Evolutionary conservation across 2,113 vertebrate species (phyloP), one percentile per base, ranked within the genome.

Genomic region (Equus quagga): DNA sequence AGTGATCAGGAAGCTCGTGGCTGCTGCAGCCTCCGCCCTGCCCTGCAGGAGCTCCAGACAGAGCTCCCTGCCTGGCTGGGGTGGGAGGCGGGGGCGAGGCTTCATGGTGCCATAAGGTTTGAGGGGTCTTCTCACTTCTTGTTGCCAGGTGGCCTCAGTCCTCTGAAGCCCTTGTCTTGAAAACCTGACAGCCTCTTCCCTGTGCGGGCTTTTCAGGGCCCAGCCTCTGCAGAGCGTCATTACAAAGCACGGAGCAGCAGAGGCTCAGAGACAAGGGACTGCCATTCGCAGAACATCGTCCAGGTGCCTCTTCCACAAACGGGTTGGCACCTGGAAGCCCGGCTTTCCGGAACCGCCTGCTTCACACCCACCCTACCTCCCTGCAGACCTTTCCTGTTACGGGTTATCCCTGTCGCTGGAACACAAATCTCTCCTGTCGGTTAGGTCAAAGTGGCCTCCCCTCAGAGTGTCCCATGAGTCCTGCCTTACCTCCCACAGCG

Each of bases 1-100:
- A 97, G 89, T 76, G 80, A 94, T 85, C 97, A 83, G 97, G 97
- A 95, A 97, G 80, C 36, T 54, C n/a, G 18, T 64, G 70, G 28
- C 19, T 76, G 67, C 76, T 49, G 79, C 0, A 2, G 58, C 83
- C 33, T 51, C 91, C 5, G 8, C 81, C 89, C 92, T 83, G 67
- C 96, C 93, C 97, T 56, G 36, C 36, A 44, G 41, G 92, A 89
- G 67, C 96, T 92, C 79, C 18, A 82, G 76, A 26, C n/a, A 54
- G 54, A 82, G 24, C 19, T 15, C 46, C 1, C 0, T 2, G 41
- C 12, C 15, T 0, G 12, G 1, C 1, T 19, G 11, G 51, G 6
- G 28, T 69, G 60, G 95, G 36, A 12, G 78, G 73, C n/a, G 31
- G 73, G 4, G 3, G 8, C 0, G 31, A 69, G 69, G 24, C 84